phyloP scores from a whole-genome alignment of 2,888 invertebrate species.

The Caenorhabditis japonica region DNA sequence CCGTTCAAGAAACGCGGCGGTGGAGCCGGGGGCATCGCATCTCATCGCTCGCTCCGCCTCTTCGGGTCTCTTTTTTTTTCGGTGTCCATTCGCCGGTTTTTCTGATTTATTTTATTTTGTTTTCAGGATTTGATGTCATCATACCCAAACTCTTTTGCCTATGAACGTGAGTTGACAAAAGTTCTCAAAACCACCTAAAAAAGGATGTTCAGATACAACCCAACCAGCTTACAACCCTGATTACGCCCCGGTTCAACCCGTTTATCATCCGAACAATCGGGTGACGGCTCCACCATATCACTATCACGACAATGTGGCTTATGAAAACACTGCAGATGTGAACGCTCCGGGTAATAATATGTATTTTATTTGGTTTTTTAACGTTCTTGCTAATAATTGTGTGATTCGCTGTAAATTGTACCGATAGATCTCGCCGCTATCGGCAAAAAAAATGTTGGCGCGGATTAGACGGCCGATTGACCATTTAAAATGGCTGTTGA shows the following conservation, averaged over 20 bases:
- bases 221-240: conserved; percentile 46
- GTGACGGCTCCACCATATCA: conserved; percentile 22
- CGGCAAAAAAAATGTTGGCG: no score
- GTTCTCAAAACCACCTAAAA: no score
- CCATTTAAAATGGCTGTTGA: no score
- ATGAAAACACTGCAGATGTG: conserved; percentile 29
- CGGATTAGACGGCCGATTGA: no score
- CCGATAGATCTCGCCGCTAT: no score
- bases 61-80: conserved; percentile 16
- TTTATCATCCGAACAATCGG: conserved; percentile 21
- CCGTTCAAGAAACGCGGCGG: conserved; percentile 36
- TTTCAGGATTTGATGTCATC: conserved; percentile 27
- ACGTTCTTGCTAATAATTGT: no score
- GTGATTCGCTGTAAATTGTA: no score
- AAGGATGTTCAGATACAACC: conserved; percentile 20
- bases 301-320: conserved; percentile 23
- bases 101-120: neutral
- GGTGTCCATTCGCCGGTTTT: neutral
- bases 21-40: conserved; percentile 21
- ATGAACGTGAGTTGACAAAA: conserved; percentile 46
- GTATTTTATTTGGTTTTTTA: no score
- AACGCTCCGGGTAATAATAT: conserved; percentile 27
- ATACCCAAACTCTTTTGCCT: conserved; percentile 24
- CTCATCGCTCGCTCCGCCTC: neutral
- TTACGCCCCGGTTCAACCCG: conserved; percentile 19